phyloP scores from a whole-genome alignment of 1,140 invertebrate species.

The Pogonomyrmex barbatus region DNA sequence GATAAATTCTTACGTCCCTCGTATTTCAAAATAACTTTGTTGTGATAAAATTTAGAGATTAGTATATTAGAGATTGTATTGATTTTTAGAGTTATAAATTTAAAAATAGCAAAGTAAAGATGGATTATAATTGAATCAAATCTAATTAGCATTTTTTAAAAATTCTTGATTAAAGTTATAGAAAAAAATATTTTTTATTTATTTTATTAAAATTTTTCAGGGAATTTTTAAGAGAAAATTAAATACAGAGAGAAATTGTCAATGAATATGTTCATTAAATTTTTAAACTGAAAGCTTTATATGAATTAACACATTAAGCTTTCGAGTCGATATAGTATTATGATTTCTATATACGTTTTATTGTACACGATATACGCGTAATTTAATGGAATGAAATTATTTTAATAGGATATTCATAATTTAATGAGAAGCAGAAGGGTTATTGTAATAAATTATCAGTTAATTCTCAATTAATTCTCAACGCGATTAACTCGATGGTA shows the following conservation, averaged over 20 bases:
- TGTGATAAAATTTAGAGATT: not conserved
- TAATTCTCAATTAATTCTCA: not conserved
- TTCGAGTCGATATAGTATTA: not conserved
- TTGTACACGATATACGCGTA: too few relatives aligned
- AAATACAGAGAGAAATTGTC: not conserved
- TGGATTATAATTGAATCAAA: not conserved
- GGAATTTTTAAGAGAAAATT: not conserved
- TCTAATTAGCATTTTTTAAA: not conserved
- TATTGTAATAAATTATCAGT: not conserved
- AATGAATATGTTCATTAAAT: slow-evolving; percentile 4
- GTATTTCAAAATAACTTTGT: not conserved
- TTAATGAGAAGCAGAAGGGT: not conserved
- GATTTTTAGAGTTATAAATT: not conserved
- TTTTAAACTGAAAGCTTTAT: not conserved
- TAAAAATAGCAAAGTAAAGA: not conserved
- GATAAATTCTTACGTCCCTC: not conserved
- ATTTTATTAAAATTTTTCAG: not conserved
- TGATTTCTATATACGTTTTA: slow-evolving; percentile 7
- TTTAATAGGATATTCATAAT: slow-evolving; percentile 2
- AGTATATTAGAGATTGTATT: not conserved
- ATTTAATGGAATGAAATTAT: slow-evolving; percentile 22
- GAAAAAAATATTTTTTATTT: not conserved
- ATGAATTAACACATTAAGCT: slow-evolving; percentile 20
- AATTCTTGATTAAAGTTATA: not conserved
- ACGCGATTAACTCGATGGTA: slow-evolving; percentile 1